These are phyloP conservation scores for Poicephalus meyeri DNA, from an alignment of 2,113 vertebrate species.

Conservation along the genomic window DNA sequence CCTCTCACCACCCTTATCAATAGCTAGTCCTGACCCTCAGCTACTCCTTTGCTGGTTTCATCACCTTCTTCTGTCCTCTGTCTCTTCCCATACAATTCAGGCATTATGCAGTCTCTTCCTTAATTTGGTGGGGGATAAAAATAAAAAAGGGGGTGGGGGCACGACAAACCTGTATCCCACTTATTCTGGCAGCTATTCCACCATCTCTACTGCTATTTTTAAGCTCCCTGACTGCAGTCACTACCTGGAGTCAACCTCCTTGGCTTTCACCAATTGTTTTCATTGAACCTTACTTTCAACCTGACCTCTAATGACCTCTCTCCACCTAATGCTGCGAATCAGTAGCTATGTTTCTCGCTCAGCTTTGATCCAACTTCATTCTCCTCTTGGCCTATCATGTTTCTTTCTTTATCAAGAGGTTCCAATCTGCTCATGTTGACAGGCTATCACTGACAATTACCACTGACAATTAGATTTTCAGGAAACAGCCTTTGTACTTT, in stretches of 20 bases:
- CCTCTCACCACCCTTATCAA: background rate
- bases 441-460: slow-evolving; percentile 37
- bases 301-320: background rate
- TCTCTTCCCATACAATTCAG: background rate
- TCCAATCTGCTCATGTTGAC: slow-evolving; percentile 40
- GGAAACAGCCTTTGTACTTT: slow-evolving; percentile 26
- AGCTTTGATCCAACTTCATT: background rate
- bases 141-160: accelerated
- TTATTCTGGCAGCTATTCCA: background rate
- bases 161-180: background rate
- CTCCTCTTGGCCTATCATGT: slow-evolving; percentile 23
- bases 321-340: background rate
- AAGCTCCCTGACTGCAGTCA: background rate
- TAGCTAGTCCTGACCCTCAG: background rate
- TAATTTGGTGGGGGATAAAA: background rate
- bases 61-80: background rate
- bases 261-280: background rate
- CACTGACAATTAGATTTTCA: slow-evolving; percentile 48
- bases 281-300: background rate
- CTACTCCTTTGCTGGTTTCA: background rate
- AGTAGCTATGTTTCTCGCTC: background rate
- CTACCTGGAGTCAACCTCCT: background rate
- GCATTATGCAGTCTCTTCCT: background rate
- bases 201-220: background rate
- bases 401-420: slow-evolving; percentile 41